These are phyloP conservation scores for Agriopis marginaria DNA, from an alignment of 2,888 invertebrate genomes.

Conservation along the genomic window DNA sequence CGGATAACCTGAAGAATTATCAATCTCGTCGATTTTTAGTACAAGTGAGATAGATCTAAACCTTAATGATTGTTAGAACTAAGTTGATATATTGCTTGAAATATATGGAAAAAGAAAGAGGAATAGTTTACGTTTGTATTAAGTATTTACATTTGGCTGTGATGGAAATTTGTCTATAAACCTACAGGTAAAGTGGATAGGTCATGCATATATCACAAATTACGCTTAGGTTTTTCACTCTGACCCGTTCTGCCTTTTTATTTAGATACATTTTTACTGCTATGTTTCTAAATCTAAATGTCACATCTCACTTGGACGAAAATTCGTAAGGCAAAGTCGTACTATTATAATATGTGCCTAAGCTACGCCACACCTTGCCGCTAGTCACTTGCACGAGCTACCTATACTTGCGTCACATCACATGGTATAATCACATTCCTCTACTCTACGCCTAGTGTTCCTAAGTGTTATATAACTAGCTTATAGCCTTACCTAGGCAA, in stretches of 20 bases:
- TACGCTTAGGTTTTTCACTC: neutral
- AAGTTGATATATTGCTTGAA: neutral
- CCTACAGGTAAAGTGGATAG: neutral
- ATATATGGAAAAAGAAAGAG: neutral
- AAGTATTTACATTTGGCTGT: slow-evolving; percentile 1
- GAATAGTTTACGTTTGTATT: neutral
- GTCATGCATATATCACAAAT: neutral
- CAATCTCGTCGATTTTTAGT: slow-evolving; percentile 24
- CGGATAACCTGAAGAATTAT: slow-evolving; percentile 4
- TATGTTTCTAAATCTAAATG: slow-evolving; percentile 14
- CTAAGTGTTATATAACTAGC: slow-evolving; percentile 23
- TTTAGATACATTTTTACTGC: neutral
- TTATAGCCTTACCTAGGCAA: slow-evolving; percentile 29
- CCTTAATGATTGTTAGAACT: slow-evolving; percentile 2
- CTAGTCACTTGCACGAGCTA: slow-evolving; percentile 36
- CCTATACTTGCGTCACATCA: slow-evolving; percentile 33
- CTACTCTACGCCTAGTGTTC: slow-evolving; percentile 27
- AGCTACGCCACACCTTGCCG: slow-evolving; percentile 19
- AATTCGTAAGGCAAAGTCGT: slow-evolving; percentile 24
- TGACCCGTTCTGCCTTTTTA: neutral
- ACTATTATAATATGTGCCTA: slow-evolving; percentile 26
- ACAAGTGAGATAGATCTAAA: slow-evolving; percentile 30
- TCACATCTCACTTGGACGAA: slow-evolving; percentile 35
- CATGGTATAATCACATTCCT: slow-evolving; percentile 35
- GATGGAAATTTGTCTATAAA: neutral